Conservation (phyloP, 2,113 vertebrate genomes). For the Cinclus cinclus region DNA sequence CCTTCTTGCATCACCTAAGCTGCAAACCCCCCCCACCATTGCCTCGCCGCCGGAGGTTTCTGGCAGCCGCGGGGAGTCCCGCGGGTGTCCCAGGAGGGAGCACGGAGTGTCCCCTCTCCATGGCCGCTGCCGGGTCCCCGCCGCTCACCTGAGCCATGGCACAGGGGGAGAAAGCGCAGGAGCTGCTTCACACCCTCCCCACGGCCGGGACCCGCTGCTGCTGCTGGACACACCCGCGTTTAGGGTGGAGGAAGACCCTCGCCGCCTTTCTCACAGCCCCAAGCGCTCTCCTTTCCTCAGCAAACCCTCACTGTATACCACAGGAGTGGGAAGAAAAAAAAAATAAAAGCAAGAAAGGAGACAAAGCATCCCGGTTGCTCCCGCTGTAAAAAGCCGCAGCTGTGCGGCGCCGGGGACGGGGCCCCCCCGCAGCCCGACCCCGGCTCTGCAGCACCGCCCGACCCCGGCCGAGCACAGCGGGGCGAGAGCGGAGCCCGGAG, state of each 20-base stretch:
- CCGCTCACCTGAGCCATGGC: not conserved
- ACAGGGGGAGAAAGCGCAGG: accelerated
- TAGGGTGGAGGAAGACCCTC: accelerated
- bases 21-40: too few species aligned
- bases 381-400: not conserved
- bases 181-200: too few species aligned
- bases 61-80: accelerated
- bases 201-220: accelerated
- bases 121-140: not conserved
- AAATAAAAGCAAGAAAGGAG: accelerated
- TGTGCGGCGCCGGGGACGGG: accelerated
- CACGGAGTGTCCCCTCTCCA: accelerated
- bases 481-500: accelerated
- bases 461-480: accelerated
- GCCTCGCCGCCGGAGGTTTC: accelerated
- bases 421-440: accelerated
- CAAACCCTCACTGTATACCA: accelerated
- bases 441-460: not conserved
- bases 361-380: accelerated
- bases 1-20: accelerated
- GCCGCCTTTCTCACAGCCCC: accelerated
- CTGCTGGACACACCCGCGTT: accelerated
- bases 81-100: accelerated
- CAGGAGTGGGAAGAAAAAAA: accelerated
- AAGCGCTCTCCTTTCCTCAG: accelerated